A percentile compares a stretch with the other conserved stretches of the same genome.
Conservation (phyloP, 2,888 invertebrate species). For the Parnassius smintheus region DNA sequence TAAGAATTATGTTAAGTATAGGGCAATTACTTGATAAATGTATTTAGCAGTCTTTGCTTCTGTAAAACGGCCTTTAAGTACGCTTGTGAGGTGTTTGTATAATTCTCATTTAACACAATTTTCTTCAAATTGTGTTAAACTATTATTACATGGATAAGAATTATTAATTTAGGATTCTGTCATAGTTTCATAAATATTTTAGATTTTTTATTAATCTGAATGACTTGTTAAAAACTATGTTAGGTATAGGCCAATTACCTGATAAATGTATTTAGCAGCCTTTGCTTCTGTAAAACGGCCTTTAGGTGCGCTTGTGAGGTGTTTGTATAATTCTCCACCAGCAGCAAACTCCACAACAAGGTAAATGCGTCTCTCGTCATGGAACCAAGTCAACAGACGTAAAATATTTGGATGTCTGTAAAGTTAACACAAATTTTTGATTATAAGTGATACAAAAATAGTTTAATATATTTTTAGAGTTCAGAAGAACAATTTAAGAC, state of each 20-base stretch:
- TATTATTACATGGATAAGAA: no score
- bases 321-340: conserved; percentile 91
- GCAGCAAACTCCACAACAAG: conserved; percentile 94
- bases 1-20: no score
- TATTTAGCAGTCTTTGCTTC: conserved; percentile 87
- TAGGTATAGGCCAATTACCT: conserved; percentile 62
- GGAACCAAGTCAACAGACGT: conserved; percentile 92
- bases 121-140: no score
- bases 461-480: no score
- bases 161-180: no score
- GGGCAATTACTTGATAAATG: conserved; percentile 85
- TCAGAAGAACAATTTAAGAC: no score
- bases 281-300: conserved; percentile 84
- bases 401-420: conserved; percentile 93
- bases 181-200: no score
- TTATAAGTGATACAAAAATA: no score
- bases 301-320: conserved; percentile 83
- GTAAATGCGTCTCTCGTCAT: conserved; percentile 92
- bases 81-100: conserved; percentile 87
- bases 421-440: conserved; percentile 22
- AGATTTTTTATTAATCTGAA: no score
- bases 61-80: conserved; percentile 84
- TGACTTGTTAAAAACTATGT: no score
- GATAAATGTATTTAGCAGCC: conserved; percentile 91
- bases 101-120: conserved; percentile 81